Conservation (phyloP, 2,797 vertebrate genomes). For the Orientallactaga sibirica region DNA sequence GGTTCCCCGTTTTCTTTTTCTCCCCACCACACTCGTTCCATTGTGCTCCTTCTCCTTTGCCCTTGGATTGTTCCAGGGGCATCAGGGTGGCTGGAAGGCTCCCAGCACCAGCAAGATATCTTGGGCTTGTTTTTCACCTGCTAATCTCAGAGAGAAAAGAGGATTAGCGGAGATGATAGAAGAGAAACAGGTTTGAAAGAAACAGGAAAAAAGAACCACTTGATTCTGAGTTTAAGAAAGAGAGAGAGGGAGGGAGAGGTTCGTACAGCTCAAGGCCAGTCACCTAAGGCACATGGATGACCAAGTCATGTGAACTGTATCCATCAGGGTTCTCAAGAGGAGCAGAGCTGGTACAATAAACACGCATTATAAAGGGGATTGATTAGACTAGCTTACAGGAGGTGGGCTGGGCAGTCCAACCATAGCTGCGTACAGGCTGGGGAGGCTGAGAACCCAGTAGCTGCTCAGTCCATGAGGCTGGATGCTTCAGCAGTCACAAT, state of each 20-base stretch:
- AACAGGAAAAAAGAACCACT: not conserved
- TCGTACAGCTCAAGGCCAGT: not conserved
- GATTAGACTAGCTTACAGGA: no score
- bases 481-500: no score
- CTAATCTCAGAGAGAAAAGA: not conserved
- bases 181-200: not conserved
- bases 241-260: not conserved
- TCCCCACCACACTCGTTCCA: rapidly evolving
- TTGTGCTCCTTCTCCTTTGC: not conserved
- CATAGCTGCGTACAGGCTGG: no score
- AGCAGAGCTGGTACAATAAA: no score
- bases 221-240: not conserved
- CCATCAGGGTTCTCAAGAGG: no score
- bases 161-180: not conserved
- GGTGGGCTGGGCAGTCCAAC: no score
- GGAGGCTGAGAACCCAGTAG: no score
- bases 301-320: rapidly evolving
- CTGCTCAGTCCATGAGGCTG: no score
- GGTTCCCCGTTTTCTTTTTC: not conserved
- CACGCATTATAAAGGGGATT: no score
- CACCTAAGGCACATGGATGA: not conserved
- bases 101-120: not conserved
- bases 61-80: no score
- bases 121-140: not conserved
- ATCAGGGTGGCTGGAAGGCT: not conserved